Percentiles rank a stretch among this genome's conserved stretches.
Evolutionary conservation across 1,140 invertebrate genomes (phyloP).

Genomic region (Bombus difficillimus): DNA sequence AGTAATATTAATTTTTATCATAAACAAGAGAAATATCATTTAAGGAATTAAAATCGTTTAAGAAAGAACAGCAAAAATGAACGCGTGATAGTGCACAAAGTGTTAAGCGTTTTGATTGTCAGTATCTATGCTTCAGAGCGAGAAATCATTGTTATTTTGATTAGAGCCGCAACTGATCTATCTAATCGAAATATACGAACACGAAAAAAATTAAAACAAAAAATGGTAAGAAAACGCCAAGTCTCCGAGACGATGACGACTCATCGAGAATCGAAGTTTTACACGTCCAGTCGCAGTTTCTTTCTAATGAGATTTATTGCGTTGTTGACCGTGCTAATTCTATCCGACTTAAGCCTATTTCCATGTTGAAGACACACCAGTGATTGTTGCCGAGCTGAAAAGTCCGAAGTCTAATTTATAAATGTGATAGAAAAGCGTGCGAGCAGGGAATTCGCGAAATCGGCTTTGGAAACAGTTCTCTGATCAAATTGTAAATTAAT

Average conservation of each 20-base stretch:
- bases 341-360: slow-evolving; percentile 55
- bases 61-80: neutral
- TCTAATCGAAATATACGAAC: neutral
- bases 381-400: slow-evolving; percentile 51
- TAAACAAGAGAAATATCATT: neutral
- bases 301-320: slow-evolving; percentile 41
- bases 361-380: slow-evolving; percentile 41
- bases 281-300: slow-evolving; percentile 36
- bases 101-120: neutral
- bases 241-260: neutral
- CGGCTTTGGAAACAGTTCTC: neutral
- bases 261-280: neutral
- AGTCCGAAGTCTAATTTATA: slow-evolving; percentile 59
- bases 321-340: slow-evolving; percentile 53
- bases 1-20: neutral
- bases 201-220: neutral
- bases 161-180: neutral
- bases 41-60: neutral
- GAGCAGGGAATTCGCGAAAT: slow-evolving; percentile 36
- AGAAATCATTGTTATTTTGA: neutral
- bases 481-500: neutral
- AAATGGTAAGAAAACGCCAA: neutral
- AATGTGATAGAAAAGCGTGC: slow-evolving; percentile 63
- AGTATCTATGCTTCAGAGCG: neutral
- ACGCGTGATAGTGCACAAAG: neutral